phyloP scores from a whole-genome alignment of 2,888 invertebrate species.

The Dryobota labecula region DNA sequence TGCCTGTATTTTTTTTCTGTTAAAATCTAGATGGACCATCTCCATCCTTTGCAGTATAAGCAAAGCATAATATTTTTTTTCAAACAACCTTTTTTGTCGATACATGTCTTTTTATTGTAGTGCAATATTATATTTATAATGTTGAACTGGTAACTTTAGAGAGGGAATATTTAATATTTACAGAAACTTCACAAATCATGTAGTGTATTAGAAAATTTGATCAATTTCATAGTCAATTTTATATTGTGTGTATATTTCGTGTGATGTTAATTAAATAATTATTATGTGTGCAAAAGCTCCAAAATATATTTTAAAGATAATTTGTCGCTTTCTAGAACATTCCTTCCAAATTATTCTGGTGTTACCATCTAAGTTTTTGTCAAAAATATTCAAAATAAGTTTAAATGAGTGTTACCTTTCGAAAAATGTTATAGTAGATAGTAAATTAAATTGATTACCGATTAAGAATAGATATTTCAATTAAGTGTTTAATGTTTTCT shows the following conservation, averaged over 20 bases:
- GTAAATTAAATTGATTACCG: constrained; percentile 33
- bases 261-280: constrained; percentile 19
- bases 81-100: not conserved
- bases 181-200: not conserved
- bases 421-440: constrained; percentile 24
- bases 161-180: not conserved
- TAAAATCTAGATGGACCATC: not conserved
- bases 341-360: constrained; percentile 39
- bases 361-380: constrained; percentile 23
- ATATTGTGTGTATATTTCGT: constrained; percentile 29
- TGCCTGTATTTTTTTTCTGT: no score
- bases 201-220: constrained; percentile 14
- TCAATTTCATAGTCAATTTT: constrained; percentile 57
- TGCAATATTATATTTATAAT: constrained; percentile 16
- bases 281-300: constrained; percentile 37
- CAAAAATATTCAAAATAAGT: not conserved
- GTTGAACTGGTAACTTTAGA: not conserved
- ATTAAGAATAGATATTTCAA: constrained; percentile 7
- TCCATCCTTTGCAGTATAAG: not conserved
- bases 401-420: constrained; percentile 9
- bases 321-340: constrained; percentile 53
- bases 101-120: not conserved
- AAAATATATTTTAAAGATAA: constrained; percentile 18
- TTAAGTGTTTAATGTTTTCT: constrained; percentile 25
- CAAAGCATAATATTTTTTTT: no score